A percentile compares a stretch with the other conserved stretches of the same genome.
These are phyloP conservation scores for Ectobius pallidus DNA, from an alignment of 2,888 invertebrate genomes.

Conservation along the genomic window DNA sequence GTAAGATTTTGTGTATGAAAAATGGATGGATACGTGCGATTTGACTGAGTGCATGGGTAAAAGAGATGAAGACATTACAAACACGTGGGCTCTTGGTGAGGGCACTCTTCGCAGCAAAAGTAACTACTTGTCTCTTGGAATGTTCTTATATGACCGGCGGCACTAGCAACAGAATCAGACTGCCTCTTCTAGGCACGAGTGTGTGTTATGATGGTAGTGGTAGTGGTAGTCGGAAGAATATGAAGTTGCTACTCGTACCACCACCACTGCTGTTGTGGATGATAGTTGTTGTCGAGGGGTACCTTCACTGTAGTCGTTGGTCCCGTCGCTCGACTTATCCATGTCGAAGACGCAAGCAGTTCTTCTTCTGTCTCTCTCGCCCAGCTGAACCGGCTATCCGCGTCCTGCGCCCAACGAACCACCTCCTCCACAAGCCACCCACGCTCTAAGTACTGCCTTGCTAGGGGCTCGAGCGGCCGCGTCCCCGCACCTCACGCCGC, in stretches of 20 bases:
- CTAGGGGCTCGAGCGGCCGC: background rate
- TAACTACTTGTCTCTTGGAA: too few species aligned
- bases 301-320: slow-evolving; percentile 19
- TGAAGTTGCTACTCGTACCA: background rate
- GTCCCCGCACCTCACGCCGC: background rate
- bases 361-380: background rate
- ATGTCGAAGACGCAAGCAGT: background rate
- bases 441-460: slow-evolving; percentile 33
- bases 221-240: background rate
- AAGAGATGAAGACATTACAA: background rate
- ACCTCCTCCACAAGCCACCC: slow-evolving; percentile 36
- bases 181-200: background rate
- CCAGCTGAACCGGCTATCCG: background rate
- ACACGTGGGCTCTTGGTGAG: too few species aligned
- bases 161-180: too few species aligned
- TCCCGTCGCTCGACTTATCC: slow-evolving; percentile 16
- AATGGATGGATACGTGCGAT: slow-evolving; percentile 22
- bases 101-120: too few species aligned
- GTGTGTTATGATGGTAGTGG: background rate
- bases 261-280: background rate
- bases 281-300: background rate
- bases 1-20: slow-evolving; percentile 19
- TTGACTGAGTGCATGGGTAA: background rate
- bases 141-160: too few species aligned
- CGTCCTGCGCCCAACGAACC: slow-evolving; percentile 32